These are phyloP conservation scores for Pelobates fuscus DNA, from an alignment of 2,113 vertebrate genomes.

Conservation along the genomic window DNA sequence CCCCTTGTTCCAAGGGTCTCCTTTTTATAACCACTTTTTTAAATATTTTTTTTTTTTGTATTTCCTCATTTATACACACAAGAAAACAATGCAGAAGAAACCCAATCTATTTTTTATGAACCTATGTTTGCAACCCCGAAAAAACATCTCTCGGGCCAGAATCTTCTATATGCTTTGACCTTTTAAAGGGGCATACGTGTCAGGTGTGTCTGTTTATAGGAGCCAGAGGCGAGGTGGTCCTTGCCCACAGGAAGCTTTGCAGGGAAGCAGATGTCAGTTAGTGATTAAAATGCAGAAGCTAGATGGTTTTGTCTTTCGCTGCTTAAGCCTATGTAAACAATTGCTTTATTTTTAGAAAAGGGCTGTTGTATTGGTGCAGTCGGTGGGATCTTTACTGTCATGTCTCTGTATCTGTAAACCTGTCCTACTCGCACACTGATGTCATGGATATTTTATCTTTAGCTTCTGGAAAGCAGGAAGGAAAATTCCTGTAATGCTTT, in stretches of 20 bases:
- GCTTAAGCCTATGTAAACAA: constrained; percentile 66
- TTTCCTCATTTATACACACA: too few relatives aligned
- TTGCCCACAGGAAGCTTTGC: constrained; percentile 66
- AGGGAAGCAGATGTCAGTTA: constrained; percentile 72
- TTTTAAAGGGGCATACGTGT: constrained; percentile 35
- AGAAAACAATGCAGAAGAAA: too few relatives aligned
- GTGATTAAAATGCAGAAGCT: constrained; percentile 71
- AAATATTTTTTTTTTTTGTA: too few relatives aligned
- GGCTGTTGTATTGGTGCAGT: constrained; percentile 17
- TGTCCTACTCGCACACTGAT: constrained; percentile 1
- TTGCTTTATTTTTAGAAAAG: constrained; percentile 59
- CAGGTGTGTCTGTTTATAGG: constrained; percentile 61
- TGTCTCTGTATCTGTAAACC: constrained; percentile 1
- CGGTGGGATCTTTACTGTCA: background rate
- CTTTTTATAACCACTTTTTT: too few relatives aligned
- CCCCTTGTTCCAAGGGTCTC: too few relatives aligned
- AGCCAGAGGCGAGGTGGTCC: constrained; percentile 55
- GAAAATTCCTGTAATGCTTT: constrained; percentile 1
- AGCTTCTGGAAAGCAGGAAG: constrained; percentile 34
- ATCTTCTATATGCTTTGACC: too few relatives aligned
- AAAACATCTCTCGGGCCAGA: too few relatives aligned
- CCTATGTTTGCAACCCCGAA: too few relatives aligned
- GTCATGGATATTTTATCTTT: too few relatives aligned
- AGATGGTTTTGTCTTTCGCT: constrained; percentile 74
- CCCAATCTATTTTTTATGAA: too few relatives aligned